Conservation (phyloP, 2,797 vertebrate genomes). For the Hapalemur alaotrensis region DNA sequence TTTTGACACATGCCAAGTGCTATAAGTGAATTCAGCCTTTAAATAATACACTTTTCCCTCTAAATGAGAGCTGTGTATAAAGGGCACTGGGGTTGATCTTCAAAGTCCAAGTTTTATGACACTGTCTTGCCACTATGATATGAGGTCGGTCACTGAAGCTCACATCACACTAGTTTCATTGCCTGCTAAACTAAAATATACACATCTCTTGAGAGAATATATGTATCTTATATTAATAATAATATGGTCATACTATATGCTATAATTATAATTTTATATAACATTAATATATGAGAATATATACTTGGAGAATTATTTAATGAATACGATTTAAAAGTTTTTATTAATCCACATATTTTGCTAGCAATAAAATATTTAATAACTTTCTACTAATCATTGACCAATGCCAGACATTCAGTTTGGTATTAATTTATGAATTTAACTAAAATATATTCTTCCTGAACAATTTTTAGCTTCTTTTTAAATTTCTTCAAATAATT, state of each 20-base stretch:
- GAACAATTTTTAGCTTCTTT: background rate
- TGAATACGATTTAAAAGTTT: background rate
- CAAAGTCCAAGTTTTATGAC: background rate
- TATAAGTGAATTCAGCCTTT: background rate
- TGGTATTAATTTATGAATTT: background rate
- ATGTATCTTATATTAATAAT: background rate
- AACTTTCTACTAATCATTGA: background rate
- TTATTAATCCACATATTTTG: background rate
- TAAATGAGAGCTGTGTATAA: background rate
- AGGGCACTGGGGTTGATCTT: background rate
- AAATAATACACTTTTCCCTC: background rate
- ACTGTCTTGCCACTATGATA: background rate
- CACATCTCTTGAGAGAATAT: background rate
- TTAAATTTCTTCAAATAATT: background rate
- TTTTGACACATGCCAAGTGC: background rate
- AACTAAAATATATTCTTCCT: background rate
- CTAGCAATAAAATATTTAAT: background rate
- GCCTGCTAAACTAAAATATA: background rate
- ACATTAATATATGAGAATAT: background rate
- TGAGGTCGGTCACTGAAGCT: fast-evolving
- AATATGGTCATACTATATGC: background rate
- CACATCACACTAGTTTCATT: background rate
- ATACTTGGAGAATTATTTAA: background rate
- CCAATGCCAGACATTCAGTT: background rate
- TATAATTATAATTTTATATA: background rate